A percentile compares a stretch with the other conserved stretches of the same genome.
phyloP scores from a whole-genome alignment of 2,888 invertebrate genomes.

The Mycalesis mineus region DNA sequence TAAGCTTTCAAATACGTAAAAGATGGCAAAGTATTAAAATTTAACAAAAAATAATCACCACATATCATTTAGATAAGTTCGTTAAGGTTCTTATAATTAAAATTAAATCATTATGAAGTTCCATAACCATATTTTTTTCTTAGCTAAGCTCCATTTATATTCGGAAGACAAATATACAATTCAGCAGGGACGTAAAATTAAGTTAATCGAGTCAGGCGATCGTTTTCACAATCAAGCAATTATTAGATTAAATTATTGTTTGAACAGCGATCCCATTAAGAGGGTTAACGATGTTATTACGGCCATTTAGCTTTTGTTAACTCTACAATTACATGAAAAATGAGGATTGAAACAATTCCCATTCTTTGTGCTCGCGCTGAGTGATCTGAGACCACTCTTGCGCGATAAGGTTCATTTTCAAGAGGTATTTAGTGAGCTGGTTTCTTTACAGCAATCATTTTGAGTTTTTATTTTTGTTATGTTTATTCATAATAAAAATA shows the following conservation, averaged over 20 bases:
- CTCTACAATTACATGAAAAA: constrained; percentile 9
- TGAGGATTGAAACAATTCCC: neutral
- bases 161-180: neutral
- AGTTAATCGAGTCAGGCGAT: constrained; percentile 3
- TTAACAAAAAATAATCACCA: too few relatives aligned
- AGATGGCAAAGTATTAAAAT: too few relatives aligned
- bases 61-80: too few relatives aligned
- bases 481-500: too few relatives aligned
- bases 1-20: too few relatives aligned
- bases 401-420: neutral
- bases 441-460: too few relatives aligned
- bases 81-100: too few relatives aligned
- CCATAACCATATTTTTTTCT: too few relatives aligned
- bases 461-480: too few relatives aligned
- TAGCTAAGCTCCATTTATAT: neutral
- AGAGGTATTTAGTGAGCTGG: too few relatives aligned
- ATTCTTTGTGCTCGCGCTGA: neutral
- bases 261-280: constrained; percentile 6
- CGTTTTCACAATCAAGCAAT: constrained; percentile 9
- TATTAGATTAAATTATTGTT: constrained; percentile 10
- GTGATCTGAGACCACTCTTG: neutral
- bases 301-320: constrained; percentile 11
- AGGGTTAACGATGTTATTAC: constrained; percentile 12
- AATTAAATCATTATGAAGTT: too few relatives aligned
- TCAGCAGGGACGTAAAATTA: neutral